Evolutionary conservation across 2,888 invertebrate genomes (phyloP), one percentile per base, ranked within the genome.

Genomic region (Strigamia crassipes): DNA sequence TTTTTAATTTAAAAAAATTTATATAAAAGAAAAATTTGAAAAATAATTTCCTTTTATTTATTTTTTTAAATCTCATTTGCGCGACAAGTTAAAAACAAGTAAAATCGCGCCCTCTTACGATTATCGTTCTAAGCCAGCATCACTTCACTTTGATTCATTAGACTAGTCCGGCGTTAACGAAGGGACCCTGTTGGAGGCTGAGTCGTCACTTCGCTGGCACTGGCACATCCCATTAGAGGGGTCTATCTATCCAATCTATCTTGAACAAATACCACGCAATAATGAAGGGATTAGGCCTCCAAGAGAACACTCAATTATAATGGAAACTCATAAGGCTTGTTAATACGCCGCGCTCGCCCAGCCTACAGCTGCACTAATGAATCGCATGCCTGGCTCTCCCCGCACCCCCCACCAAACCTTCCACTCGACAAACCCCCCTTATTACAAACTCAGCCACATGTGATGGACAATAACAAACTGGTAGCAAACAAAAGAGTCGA

Each of bases 261-360:
- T 83, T 81, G 82, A 83, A 81, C 83, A 83, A 83, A 83, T 83
- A 83, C 82, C 78, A 82, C 79, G 78, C 82, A 83, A 83, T 83
- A 83, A 83, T 83, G 83, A 83, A 82, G 81, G 83, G 83, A 83
- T 83, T 83, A 83, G 83, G 82, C 79, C 73, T 80, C 81, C 80
- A 46, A 82, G 83, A 82, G 79, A 83, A 81, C 83, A 83, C 83
- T 83, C 83, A 83, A 81, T 83, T 83, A 83, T 83, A 83, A 83
- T 81, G 82, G 82, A 42, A 80, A 82, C 80, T 80, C 80, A 80
- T 80, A 80, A 80, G 80, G 80, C 80, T 80, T 80, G 80, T 80
- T 80, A 80, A 80, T 80, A 80, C 80, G 79, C 61, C 80, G 80
- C 23, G 34, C 38, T 15, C 56, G 80, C 61, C 56, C 56, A 27